Evolutionary conservation across 2,888 invertebrate species (phyloP), one percentile per base, ranked within the genome.

Genomic region (Folsomia candida): DNA sequence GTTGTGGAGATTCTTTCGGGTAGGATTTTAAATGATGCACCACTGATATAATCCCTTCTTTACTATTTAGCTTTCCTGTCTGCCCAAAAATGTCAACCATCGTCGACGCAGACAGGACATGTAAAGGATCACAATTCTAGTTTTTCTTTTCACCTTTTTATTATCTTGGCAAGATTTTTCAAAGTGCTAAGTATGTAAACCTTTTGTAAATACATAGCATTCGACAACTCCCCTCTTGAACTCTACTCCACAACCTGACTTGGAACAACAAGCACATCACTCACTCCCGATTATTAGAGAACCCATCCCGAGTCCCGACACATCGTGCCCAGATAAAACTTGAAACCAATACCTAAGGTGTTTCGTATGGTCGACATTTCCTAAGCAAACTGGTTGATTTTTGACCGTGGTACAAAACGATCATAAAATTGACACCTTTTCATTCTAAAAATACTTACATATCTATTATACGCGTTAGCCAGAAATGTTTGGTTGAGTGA

Each of bases 361-460:
- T n/a, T n/a, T n/a, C n/a, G n/a, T n/a, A n/a, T n/a, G n/a, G n/a
- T n/a, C n/a, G n/a, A n/a, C n/a, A n/a, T n/a, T n/a, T n/a, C n/a
- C n/a, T n/a, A n/a, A n/a, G n/a, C n/a, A n/a, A n/a, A n/a, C n/a
- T n/a, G n/a, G n/a, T 37, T 37, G 37, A 37, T 37, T 37, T 37
- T 37, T 37, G 37, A 37, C 37, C 37, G 14, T 37, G 37, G 14
- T 14, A 9, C 6, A 14, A 37, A 37, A 64, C 28, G 22, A 47
- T 64, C 63, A 47, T 64, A 64, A 64, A 64, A 64, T 64, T 64
- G 63, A 64, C 63, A 64, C 63, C 63, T 64, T 64, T 64, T 51
- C 63, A 64, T 51, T 64, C 63, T 51, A 64, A 47, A 64, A 47
- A 64, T 64, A 64, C 47, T n/a, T n/a, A n/a, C n/a, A n/a, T n/a